phyloP scores from a whole-genome alignment of 2,888 invertebrate genomes.

The Anagyrus pseudococci region DNA sequence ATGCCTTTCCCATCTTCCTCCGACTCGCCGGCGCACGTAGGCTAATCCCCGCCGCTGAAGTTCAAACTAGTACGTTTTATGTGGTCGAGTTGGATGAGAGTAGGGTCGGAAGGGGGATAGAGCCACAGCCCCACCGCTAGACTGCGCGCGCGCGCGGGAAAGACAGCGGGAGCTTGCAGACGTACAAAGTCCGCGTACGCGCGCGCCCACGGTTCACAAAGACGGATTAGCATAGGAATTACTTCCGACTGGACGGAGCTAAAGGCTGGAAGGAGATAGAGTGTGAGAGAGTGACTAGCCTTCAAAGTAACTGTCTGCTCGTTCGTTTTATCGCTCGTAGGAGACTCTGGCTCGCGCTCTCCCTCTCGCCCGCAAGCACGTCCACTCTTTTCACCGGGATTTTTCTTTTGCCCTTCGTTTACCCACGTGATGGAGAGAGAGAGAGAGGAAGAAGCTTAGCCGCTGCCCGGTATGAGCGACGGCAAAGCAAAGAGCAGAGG shows the following conservation, averaged over 20 bases:
- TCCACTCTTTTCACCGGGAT: too few relatives aligned
- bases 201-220: slow-evolving; percentile 43
- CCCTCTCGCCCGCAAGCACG: not conserved
- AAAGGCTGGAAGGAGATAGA: slow-evolving; percentile 29
- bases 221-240: slow-evolving; percentile 57
- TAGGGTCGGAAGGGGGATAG: not conserved
- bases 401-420: too few relatives aligned
- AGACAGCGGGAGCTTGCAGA: too few relatives aligned
- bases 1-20: too few relatives aligned
- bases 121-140: not conserved
- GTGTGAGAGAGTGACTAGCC: too few relatives aligned
- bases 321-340: slow-evolving; percentile 33
- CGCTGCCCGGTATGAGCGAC: not conserved
- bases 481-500: slow-evolving; percentile 19
- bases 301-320: slow-evolving; percentile 43
- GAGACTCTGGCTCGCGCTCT: not conserved
- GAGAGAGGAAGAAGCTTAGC: not conserved
- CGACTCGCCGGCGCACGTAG: too few relatives aligned
- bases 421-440: not conserved
- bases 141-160: slow-evolving; percentile 18
- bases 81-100: too few relatives aligned
- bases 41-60: slow-evolving; percentile 21
- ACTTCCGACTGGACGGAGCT: slow-evolving; percentile 46
- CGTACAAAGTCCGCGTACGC: slow-evolving; percentile 27
- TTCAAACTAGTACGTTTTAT: slow-evolving; percentile 22